Evolutionary conservation across 2,113 vertebrate species (phyloP).

Genomic region (Gyps fulvus): DNA sequence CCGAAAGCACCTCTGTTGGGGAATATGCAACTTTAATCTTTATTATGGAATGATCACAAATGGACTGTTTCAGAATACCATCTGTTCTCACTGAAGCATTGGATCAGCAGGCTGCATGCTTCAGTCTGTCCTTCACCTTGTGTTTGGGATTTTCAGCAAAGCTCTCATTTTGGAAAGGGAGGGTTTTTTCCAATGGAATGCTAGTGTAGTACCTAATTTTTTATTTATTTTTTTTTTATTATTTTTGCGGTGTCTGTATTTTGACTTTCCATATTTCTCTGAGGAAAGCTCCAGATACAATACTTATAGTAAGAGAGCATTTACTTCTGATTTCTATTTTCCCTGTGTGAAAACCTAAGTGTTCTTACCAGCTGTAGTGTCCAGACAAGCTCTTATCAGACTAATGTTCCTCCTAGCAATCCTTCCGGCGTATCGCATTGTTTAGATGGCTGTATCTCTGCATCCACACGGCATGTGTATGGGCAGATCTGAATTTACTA

Average conservation of each 20-base stretch:
- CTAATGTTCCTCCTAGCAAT: not conserved
- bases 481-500: not conserved
- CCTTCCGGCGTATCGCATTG: not conserved
- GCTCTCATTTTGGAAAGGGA: slow-evolving; percentile 9
- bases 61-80: slow-evolving; percentile 68
- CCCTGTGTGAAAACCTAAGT: not conserved
- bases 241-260: not conserved
- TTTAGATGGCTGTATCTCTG: not conserved
- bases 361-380: not conserved
- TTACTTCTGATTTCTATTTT: not conserved
- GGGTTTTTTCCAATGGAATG: not conserved
- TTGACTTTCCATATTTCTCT: not conserved
- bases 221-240: not conserved
- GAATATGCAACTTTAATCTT: slow-evolving; percentile 73
- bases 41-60: slow-evolving; percentile 70
- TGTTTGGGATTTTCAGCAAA: slow-evolving; percentile 9
- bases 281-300: not conserved
- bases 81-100: slow-evolving; percentile 73
- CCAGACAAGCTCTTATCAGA: not conserved
- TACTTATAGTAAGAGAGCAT: not conserved
- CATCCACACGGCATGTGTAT: not conserved
- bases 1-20: slow-evolving; percentile 55
- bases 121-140: slow-evolving; percentile 66
- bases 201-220: not conserved
- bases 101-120: slow-evolving; percentile 43